These are phyloP conservation scores for Menura novaehollandiae DNA, from an alignment of 2,113 vertebrate genomes.

Conservation along the genomic window DNA sequence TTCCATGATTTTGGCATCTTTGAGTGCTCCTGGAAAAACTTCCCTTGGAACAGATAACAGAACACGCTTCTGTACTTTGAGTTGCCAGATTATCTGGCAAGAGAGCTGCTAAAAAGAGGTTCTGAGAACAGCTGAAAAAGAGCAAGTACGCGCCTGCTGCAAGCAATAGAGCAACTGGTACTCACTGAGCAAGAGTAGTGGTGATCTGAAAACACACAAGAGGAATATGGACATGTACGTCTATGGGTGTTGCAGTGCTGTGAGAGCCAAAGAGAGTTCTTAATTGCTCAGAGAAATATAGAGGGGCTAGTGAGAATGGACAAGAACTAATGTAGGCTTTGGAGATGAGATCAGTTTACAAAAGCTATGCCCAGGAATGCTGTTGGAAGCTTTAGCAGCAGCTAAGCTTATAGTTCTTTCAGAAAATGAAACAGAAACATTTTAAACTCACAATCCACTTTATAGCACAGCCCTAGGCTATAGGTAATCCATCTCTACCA, in stretches of 20 bases:
- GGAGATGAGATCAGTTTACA: not conserved
- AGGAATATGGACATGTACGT: not conserved
- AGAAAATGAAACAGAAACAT: not conserved
- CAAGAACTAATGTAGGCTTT: not conserved
- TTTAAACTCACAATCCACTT: slow-evolving; percentile 1
- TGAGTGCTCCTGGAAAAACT: not conserved
- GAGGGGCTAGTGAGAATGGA: not conserved
- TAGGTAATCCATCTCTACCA: not conserved
- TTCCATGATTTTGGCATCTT: not conserved
- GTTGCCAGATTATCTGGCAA: slow-evolving; percentile 24
- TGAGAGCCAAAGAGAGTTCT: not conserved
- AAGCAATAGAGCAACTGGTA: not conserved
- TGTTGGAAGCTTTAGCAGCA: not conserved
- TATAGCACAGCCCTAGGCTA: not conserved
- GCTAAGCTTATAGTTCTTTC: not conserved
- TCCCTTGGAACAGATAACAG: not conserved
- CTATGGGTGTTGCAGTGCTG: not conserved
- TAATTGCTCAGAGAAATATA: not conserved
- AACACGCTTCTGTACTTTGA: not conserved
- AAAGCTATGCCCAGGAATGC: not conserved
- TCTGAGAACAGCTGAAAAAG: slow-evolving; percentile 25
- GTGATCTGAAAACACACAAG: not conserved
- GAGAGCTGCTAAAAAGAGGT: slow-evolving; percentile 1
- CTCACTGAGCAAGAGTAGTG: not conserved
- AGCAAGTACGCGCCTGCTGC: not conserved